phyloP scores from a whole-genome alignment of 1,140 invertebrate species.

The Nebria ingens region DNA sequence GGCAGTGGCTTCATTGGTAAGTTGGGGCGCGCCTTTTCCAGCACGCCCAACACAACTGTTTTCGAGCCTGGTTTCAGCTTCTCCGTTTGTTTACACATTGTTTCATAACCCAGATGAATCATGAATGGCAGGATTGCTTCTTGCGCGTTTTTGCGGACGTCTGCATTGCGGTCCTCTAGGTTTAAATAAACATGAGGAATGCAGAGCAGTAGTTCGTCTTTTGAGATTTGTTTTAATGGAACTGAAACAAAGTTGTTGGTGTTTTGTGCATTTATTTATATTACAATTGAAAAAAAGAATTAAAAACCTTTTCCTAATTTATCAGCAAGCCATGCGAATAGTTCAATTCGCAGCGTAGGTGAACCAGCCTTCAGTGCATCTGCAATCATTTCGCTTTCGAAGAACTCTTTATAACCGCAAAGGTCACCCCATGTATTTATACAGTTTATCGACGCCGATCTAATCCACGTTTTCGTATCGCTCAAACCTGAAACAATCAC shows the following conservation, averaged over 20 bases:
- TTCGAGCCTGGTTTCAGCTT: slow-evolving; percentile 84
- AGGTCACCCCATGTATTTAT: slow-evolving; percentile 76
- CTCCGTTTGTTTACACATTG: slow-evolving; percentile 65
- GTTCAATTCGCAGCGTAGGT: slow-evolving; percentile 65
- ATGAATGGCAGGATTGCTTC: slow-evolving; percentile 86
- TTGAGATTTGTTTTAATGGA: slow-evolving; percentile 58
- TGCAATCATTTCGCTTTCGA: slow-evolving; percentile 80
- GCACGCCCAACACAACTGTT: slow-evolving; percentile 58
- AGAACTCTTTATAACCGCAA: slow-evolving; percentile 68
- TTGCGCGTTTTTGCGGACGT: slow-evolving; percentile 81
- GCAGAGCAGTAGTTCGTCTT: slow-evolving; percentile 71
- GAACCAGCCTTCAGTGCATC: slow-evolving; percentile 79
- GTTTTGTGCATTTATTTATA: slow-evolving; percentile 5
- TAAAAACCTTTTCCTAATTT: slow-evolving; percentile 60
- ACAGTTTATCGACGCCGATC: slow-evolving; percentile 64
- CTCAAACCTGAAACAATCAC: slow-evolving; percentile 39
- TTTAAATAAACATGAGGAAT: slow-evolving; percentile 71
- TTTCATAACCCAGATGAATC: slow-evolving; percentile 82
- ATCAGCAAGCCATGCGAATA: slow-evolving; percentile 76
- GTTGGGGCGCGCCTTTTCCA: slow-evolving; percentile 79
- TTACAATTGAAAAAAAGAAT: slow-evolving; percentile 11
- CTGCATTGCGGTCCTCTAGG: slow-evolving; percentile 82
- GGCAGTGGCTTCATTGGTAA: slow-evolving; percentile 74
- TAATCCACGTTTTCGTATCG: slow-evolving; percentile 62
- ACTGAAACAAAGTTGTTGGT: slow-evolving; percentile 31